Conservation (phyloP, 1,140 invertebrate species). For the Asbolus verrucosus region DNA sequence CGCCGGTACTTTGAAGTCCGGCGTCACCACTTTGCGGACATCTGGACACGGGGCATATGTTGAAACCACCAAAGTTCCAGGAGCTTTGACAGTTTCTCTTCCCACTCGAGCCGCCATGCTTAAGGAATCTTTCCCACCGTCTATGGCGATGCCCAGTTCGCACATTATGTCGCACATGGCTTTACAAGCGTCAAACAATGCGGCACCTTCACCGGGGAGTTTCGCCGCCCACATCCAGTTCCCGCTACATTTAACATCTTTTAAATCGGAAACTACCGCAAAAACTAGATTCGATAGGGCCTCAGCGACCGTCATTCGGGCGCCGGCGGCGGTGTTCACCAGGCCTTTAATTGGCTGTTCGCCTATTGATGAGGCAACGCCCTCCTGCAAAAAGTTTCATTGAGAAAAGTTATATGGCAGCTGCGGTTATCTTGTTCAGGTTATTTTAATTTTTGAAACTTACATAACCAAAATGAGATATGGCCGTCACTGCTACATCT, state of each 20-base stretch:
- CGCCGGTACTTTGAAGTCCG: constrained; percentile 84
- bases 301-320: constrained; percentile 94
- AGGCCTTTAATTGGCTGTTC: constrained; percentile 97
- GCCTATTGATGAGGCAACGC: constrained; percentile 94
- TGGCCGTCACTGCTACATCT: constrained; percentile 93
- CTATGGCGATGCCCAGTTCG: constrained; percentile 90
- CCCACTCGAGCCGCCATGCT: constrained; percentile 94
- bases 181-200: constrained; percentile 86
- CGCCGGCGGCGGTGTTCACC: constrained; percentile 83
- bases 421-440: no score
- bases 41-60: constrained; percentile 95
- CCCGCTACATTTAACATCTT: constrained; percentile 95
- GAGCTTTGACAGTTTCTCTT: constrained; percentile 83
- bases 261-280: constrained; percentile 84
- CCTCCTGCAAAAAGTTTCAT: constrained; percentile 70
- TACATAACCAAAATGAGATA: constrained; percentile 78
- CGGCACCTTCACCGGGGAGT: constrained; percentile 89
- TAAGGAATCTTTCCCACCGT: constrained; percentile 98
- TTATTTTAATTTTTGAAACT: constrained; percentile 54
- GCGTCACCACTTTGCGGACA: constrained; percentile 85
- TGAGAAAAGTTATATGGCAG: no score
- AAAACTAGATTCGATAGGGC: constrained; percentile 96
- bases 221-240: constrained; percentile 99
- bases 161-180: constrained; percentile 91
- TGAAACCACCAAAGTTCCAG: constrained; percentile 94